Percentiles rank a stretch among this genome's conserved stretches.
These are phyloP conservation scores for Lonchura striata DNA, from an alignment of 2,113 vertebrate species.

Conservation along the genomic window DNA sequence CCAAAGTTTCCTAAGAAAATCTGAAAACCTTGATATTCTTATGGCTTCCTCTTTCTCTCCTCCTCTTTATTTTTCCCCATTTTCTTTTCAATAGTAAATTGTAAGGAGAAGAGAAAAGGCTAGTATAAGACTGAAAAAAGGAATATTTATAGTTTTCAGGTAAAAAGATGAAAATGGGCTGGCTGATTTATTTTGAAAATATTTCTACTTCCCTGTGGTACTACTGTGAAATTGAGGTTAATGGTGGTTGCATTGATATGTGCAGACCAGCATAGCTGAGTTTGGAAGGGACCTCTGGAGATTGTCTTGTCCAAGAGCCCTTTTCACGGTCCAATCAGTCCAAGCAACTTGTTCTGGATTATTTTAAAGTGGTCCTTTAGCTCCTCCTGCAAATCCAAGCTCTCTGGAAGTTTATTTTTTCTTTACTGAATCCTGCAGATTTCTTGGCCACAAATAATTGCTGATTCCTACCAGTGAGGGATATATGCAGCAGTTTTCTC, in stretches of 20 bases:
- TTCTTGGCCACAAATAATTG: background rate
- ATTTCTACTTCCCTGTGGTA: background rate
- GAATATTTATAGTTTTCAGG: background rate
- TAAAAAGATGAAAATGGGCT: background rate
- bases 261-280: background rate
- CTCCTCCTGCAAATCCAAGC: background rate
- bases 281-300: background rate
- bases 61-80: background rate
- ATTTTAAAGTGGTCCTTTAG: background rate
- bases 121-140: background rate
- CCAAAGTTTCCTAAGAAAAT: background rate
- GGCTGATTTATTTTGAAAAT: background rate
- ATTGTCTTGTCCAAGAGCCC: background rate
- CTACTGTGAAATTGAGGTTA: background rate
- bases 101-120: background rate
- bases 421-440: background rate
- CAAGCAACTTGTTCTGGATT: background rate
- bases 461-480: background rate
- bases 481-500: background rate
- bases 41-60: background rate
- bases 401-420: background rate
- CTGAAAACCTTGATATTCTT: background rate
- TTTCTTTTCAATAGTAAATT: background rate
- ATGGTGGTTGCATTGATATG: background rate
- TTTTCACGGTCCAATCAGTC: background rate